Conservation (phyloP, 30 jellyfish, hydroid and myxozoan species). For the Nemopilema nomurai region DNA sequence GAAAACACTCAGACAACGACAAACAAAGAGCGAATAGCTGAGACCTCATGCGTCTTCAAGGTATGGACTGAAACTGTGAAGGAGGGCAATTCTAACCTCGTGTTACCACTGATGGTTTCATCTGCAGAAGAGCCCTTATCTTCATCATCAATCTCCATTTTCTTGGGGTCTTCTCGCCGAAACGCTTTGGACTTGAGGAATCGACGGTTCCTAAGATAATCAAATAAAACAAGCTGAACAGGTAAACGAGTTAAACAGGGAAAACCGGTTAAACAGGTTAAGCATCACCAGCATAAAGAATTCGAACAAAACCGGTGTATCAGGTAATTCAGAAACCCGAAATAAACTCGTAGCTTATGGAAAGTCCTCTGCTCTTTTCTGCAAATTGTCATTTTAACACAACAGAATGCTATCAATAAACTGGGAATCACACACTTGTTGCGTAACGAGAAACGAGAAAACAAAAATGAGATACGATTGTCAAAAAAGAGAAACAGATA, state of each 20-base stretch:
- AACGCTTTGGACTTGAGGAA: constrained; percentile 32
- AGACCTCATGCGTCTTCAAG: no score
- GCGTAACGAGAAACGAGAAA: no score
- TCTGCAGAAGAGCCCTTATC: constrained; percentile 32
- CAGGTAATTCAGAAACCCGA: not conserved
- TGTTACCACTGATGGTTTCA: constrained; percentile 18
- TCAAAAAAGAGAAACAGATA: no score
- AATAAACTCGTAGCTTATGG: not conserved
- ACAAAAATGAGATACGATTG: no score
- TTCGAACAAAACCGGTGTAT: no score
- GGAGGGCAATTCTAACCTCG: constrained; percentile 39
- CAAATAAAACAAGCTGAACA: not conserved
- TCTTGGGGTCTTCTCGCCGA: constrained; percentile 2
- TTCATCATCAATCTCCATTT: not conserved
- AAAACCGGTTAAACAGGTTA: no score
- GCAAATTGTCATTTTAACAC: not conserved
- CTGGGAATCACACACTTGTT: no score
- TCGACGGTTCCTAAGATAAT: constrained; percentile 22
- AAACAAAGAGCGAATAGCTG: no score
- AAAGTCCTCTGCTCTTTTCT: not conserved
- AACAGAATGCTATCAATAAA: no score
- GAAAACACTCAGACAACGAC: no score
- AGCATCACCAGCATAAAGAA: no score
- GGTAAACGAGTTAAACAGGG: not conserved
- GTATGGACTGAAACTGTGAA: no score